Base-by-base conservation (phyloP, 2,888 invertebrate species). In the Chromoteleia sp. region DNA sequence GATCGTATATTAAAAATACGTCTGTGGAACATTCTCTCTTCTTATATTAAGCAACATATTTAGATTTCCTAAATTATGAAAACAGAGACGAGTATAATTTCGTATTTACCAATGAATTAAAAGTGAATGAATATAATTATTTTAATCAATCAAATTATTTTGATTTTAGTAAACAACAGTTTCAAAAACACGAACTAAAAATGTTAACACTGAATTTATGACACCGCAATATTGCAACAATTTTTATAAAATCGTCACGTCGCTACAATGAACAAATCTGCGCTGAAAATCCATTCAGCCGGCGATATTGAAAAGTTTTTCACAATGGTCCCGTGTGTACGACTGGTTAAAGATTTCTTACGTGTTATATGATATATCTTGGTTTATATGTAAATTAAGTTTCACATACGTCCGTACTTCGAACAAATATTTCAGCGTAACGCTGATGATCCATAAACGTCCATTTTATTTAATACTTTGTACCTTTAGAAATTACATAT, bases 1-100 rank as follows among this genome's bases (percentile, higher is more conserved):
- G 85, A 87, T 87, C 87, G 88, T 89, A 88, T 84, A 88, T 89
- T 87, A 85, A 84, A 43, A 52, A 78, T 76, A 68, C 71, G 58
- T 65, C 6, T 25, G 6, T 4, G 25, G 6, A 25, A 25, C 25
- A 4, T 25, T 25, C 6, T 25, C 2, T 6, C 3, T 6, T 25
- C 3, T 6, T 4, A 25, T 25, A 25, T 25, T 25, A 4, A 25
- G 6, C 6, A 25, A n/a, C n/a, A n/a, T n/a, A n/a, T n/a, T n/a
- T n/a, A n/a, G n/a, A n/a, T n/a, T n/a, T n/a, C n/a, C n/a, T 41
- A 4, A 12, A 43, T 43, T 43, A 52, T 12, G n/a, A n/a, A 6
- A 30, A 25, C 10, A 7, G 14, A 45, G 6, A 45, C n/a, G 8
- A 17, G 8, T 7, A 45, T 10, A 45, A 7, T 19, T 19, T 45